Base-by-base conservation (phyloP, 2,888 invertebrate genomes). In the Drosophila rellima region DNA sequence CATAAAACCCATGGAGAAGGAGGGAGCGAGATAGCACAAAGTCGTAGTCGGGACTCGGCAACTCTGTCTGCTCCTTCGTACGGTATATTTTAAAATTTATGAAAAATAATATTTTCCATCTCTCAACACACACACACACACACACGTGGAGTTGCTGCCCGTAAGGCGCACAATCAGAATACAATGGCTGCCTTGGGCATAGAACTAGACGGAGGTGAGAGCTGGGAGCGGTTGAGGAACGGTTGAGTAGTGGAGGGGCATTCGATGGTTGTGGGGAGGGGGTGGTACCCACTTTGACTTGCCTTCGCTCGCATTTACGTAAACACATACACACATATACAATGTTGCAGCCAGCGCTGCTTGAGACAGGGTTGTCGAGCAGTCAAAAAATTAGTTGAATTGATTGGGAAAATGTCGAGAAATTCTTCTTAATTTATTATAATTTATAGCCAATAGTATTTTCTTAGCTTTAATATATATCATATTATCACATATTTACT, bases 91-190 rank as follows among this genome's bases (percentile, higher is more conserved):
- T 91, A 88, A 91, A 90, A 90, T 91, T 90, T 90, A 90, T 90
- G 90, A 90, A 91, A 89, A 90, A 89, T 90, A 90, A 88, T 90
- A 90, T 91, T 91, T 91, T 86, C 78, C 84, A 81, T 81, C 70
- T 81, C 63, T 66, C 64, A 65, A 73, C 74, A 78, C 81, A 74
- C 68, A 59, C 64, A 70, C 57, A 71, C 60, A 56, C 65, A 71
- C 15, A 70, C 70, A 76, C 77, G 74, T 29, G 3, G 1, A 39
- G 51, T 18, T 13, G 29, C 11, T 29, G 50, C 51, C 45, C 54
- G 69, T 48, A 72, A 60, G 72, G 77, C 75, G 77, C 75, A 75
- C 75, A 75, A 75, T 73, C 75, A 75, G 77, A 75, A 77, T 75
- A 75, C 77, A 82, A 82, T 83, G 87, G 87, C 78, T 74, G 82